phyloP scores from a whole-genome alignment of 2,888 invertebrate genomes.

The Melieria picta region DNA sequence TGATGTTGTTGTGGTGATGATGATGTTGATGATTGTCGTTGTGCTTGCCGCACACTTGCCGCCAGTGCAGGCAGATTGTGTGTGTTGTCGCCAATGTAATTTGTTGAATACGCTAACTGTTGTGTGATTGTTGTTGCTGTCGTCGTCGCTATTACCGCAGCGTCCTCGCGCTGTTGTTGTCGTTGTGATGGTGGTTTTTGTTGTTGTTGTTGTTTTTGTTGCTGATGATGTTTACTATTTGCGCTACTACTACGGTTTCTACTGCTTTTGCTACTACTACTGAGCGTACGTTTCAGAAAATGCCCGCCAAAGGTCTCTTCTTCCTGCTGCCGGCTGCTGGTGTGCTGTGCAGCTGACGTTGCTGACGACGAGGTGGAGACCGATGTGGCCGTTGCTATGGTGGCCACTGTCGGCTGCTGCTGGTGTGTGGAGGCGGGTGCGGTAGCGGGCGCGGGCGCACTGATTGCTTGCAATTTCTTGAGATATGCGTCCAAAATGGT shows the following conservation, averaged over 20 bases:
- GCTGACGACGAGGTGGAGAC: slow-evolving; percentile 40
- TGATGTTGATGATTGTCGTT: slow-evolving; percentile 44
- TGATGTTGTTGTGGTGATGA: slow-evolving; percentile 39
- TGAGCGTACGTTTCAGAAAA: slow-evolving; percentile 61
- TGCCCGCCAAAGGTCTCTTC: slow-evolving; percentile 51
- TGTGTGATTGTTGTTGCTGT: slow-evolving; percentile 42
- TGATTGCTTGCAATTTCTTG: slow-evolving; percentile 58
- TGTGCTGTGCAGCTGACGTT: slow-evolving; percentile 38
- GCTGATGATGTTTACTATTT: slow-evolving; percentile 42
- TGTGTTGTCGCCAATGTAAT: slow-evolving; percentile 66
- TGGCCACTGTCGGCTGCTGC: slow-evolving; percentile 36
- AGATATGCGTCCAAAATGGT: slow-evolving; percentile 63
- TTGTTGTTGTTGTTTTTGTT: slow-evolving; percentile 43
- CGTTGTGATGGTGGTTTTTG: slow-evolving; percentile 20
- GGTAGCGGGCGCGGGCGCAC: slow-evolving; percentile 43
- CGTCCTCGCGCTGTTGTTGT: slow-evolving; percentile 34
- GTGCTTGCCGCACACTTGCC: slow-evolving; percentile 38
- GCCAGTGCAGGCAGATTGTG: slow-evolving; percentile 58
- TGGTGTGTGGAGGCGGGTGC: not conserved
- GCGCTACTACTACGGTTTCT: slow-evolving; percentile 44
- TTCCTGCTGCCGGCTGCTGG: slow-evolving; percentile 35
- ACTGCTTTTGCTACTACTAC: slow-evolving; percentile 50
- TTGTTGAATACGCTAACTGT: slow-evolving; percentile 67
- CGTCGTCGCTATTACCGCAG: slow-evolving; percentile 9
- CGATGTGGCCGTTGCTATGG: slow-evolving; percentile 42